Conservation (phyloP, 1,140 invertebrate genomes). For the Ceratitis capitata region DNA sequence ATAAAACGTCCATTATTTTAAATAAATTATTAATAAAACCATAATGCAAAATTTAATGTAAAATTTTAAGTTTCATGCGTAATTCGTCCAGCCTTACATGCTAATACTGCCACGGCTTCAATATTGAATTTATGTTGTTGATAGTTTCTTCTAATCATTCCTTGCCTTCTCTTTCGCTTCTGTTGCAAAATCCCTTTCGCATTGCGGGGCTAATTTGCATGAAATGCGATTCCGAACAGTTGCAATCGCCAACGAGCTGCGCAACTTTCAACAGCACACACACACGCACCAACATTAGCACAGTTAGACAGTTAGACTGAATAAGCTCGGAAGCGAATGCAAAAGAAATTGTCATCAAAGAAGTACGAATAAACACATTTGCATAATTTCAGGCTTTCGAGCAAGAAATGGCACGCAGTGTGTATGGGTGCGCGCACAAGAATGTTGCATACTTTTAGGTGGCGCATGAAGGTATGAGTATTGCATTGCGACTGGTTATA, state of each 20-base stretch:
- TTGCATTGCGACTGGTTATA: not conserved
- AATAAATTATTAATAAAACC: too few species aligned
- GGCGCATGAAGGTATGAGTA: not conserved
- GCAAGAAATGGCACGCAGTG: not conserved
- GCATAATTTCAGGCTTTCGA: constrained; percentile 22
- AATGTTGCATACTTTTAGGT: not conserved
- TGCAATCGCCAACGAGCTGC: not conserved
- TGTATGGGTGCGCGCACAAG: not conserved
- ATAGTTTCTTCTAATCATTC: not conserved
- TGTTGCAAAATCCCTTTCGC: not conserved
- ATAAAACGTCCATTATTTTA: too few species aligned
- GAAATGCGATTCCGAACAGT: constrained; percentile 13
- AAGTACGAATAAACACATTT: constrained; percentile 20
- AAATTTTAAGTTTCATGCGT: too few species aligned
- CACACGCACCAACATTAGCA: not conserved
- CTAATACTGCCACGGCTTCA: too few species aligned
- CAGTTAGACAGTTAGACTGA: not conserved
- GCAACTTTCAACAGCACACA: not conserved
- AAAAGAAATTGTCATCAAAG: constrained; percentile 13
- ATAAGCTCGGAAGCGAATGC: not conserved
- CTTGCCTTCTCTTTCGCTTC: not conserved
- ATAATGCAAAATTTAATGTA: too few species aligned
- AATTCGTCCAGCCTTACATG: too few species aligned
- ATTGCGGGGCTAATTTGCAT: constrained; percentile 32
- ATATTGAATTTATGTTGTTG: too few species aligned